phyloP scores from a whole-genome alignment of 2,888 invertebrate genomes.

The Conomelus anceps region DNA sequence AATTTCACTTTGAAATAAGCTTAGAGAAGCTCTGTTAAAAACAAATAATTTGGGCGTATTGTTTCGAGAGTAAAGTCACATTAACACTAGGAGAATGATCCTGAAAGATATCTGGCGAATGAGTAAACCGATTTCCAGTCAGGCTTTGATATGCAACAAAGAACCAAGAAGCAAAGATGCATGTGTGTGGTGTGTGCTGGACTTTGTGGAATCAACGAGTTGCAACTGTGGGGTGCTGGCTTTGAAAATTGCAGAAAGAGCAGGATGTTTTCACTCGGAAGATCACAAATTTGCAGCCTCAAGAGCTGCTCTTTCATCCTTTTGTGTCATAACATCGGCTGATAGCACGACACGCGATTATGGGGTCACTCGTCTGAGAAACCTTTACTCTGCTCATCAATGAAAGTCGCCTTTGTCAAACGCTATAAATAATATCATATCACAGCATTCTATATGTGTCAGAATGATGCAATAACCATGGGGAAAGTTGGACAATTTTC shows the following conservation, averaged over 20 bases:
- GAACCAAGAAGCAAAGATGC: neutral
- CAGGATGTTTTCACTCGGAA: neutral
- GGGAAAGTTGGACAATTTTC: neutral
- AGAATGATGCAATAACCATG: neutral
- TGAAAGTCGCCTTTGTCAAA: neutral
- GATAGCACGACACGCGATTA: neutral
- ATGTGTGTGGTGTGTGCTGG: neutral
- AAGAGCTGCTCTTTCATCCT: neutral
- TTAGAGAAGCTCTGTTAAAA: too few species aligned
- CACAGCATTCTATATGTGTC: neutral
- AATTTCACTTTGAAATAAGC: too few species aligned
- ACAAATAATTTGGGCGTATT: too few species aligned
- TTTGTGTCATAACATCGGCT: neutral
- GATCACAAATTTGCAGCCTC: neutral
- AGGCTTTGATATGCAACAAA: neutral
- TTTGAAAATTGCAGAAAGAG: neutral
- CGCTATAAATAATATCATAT: neutral
- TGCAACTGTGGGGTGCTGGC: too few species aligned
- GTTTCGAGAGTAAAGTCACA: too few species aligned
- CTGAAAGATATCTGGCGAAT: neutral
- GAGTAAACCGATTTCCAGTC: neutral
- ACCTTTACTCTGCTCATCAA: neutral
- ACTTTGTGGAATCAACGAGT: neutral
- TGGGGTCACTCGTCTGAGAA: neutral
- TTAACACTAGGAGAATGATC: neutral